Base-by-base conservation (phyloP, 23 tunicate genomes). In the Trididemnum clinides region DNA sequence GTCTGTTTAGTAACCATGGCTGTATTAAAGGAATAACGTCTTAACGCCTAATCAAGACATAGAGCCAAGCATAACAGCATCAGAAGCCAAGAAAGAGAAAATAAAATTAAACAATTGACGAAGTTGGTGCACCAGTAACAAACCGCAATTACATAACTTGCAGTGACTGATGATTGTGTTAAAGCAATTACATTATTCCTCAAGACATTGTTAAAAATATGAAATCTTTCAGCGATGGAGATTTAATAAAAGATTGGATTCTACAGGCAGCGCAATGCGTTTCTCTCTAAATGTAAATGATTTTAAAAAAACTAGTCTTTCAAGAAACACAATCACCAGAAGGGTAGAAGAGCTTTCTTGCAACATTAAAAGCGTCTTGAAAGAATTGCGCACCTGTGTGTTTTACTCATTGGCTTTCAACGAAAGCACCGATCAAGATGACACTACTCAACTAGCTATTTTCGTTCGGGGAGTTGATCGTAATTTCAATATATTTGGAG, bases 1-100 rank as follows among this genome's bases (percentile, higher is more conserved):
- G 33, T 78, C 25, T 78, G 83, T 49, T 20, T 26, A 57, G 64
- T 50, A 78, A 33, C 63, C 22, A 25, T 78, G 51, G 50, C 65
- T 44, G 83, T 78, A 20, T n/a, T 51, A 34, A 78, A 78, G 29
- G 83, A 78, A 51, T 78, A 51, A 25, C 50, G 51, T 33, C 34
- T 78, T 12, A 78, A 78, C 26, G 50, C 83, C 50, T 78, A 50
- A 78, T 33, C 26, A 50, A 57, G 64, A 78, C 83, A 78, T 51
- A 33, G 23, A 39, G 64, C 33, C 25, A 50, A 78, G 63, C 51
- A 66, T 66, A 37, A 66, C 37, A 66, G 31, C 37, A 31, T 66
- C 75, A 66, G 75, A 66, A 20, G 75, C 10, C 36, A 66, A 66
- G 75, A 66, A 66, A n/a, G n/a, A n/a, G n/a, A 62, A 62, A 26